Percentiles rank a stretch among this genome's conserved stretches.
These are phyloP conservation scores for Pararge aegeria DNA, from an alignment of 1,140 invertebrate species.

Conservation along the genomic window DNA sequence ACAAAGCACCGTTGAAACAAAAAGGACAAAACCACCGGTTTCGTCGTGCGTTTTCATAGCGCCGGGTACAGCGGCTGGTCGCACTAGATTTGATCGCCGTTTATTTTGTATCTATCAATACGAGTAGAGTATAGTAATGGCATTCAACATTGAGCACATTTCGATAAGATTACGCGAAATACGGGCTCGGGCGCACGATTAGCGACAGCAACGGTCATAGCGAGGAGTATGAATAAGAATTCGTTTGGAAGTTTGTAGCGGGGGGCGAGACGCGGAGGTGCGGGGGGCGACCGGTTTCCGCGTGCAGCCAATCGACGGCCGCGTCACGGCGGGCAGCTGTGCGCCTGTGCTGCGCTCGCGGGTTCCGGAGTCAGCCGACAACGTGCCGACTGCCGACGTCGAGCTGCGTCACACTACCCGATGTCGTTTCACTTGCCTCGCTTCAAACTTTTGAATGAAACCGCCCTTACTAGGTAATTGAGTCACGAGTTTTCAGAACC, in stretches of 20 bases:
- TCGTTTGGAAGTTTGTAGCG: conserved; percentile 61
- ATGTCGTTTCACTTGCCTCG: conserved; percentile 40
- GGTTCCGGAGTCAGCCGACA: no score
- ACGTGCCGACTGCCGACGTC: no score
- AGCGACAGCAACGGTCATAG: conserved; percentile 68
- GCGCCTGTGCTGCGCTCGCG: conserved; percentile 48
- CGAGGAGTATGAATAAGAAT: conserved; percentile 74
- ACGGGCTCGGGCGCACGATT: conserved; percentile 50
- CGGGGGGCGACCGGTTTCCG: conserved; percentile 57
- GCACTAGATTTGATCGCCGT: conserved; percentile 18
- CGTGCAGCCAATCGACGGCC: conserved; percentile 56
- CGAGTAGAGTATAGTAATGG: conserved; percentile 40
- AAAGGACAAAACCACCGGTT: conserved; percentile 68
- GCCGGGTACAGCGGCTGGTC: conserved; percentile 24
- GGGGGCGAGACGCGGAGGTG: conserved; percentile 38
- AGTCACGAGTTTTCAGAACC: conserved; percentile 36
- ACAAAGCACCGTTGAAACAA: conserved; percentile 69
- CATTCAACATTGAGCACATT: conserved; percentile 60
- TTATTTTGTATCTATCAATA: conserved; percentile 30
- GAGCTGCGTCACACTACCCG: conserved; percentile 47
- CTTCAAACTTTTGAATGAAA: conserved; percentile 60
- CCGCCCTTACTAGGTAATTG: conserved; percentile 40
- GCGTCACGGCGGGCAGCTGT: conserved; percentile 65
- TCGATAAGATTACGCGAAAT: conserved; percentile 77
- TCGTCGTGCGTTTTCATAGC: conserved; percentile 64